Conservation (phyloP, 2,888 invertebrate genomes). For the Lysandra coridon region DNA sequence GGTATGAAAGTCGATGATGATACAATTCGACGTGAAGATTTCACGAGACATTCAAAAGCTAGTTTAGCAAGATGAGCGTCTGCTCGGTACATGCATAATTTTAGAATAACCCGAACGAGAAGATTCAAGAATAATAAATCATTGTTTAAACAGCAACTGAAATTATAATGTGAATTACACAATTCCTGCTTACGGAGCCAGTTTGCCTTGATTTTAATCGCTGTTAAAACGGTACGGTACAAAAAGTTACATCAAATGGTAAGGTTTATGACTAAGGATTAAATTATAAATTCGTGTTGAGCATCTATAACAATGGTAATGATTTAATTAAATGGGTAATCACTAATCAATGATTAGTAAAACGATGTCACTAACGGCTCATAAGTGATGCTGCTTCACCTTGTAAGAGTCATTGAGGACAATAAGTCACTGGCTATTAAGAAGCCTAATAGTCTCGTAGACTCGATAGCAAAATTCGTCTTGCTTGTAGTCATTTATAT, state of each 20-base stretch:
- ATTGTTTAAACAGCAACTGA: slow-evolving; percentile 12
- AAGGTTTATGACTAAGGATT: slow-evolving; percentile 21
- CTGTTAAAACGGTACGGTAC: slow-evolving; percentile 16
- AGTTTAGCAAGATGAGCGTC: background rate
- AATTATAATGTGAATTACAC: slow-evolving; percentile 24
- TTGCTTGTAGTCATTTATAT: background rate
- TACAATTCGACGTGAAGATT: background rate
- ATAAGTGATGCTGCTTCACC: background rate
- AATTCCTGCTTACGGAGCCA: slow-evolving; percentile 25
- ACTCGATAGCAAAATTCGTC: background rate
- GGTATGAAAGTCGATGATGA: background rate
- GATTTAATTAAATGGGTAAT: background rate
- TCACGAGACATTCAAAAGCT: slow-evolving; percentile 8
- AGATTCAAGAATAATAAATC: slow-evolving; percentile 4
- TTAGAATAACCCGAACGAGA: background rate
- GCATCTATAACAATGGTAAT: background rate
- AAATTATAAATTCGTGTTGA: background rate
- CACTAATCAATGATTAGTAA: background rate
- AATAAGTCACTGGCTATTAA: background rate
- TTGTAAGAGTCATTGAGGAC: background rate
- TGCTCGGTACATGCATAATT: background rate
- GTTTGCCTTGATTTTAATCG: slow-evolving; percentile 28
- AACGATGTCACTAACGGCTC: background rate
- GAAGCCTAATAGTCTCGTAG: background rate
- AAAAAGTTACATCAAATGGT: slow-evolving; percentile 3